These are phyloP conservation scores for Olivierus martensii DNA, from an alignment of 1,140 invertebrate species.

Conservation along the genomic window DNA sequence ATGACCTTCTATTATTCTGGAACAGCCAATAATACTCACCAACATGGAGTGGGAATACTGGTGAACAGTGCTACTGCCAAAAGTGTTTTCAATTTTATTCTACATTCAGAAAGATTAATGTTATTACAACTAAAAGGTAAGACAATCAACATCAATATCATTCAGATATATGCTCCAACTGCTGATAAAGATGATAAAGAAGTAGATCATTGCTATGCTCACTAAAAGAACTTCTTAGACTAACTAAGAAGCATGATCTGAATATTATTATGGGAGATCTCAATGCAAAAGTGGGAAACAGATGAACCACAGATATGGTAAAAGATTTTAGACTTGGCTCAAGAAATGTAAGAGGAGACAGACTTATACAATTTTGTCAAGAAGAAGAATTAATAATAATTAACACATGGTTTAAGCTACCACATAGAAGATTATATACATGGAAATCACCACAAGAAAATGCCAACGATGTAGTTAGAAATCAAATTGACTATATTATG, in stretches of 20 bases:
- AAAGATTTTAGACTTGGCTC: background rate
- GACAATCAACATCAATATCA: background rate
- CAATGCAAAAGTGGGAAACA: background rate
- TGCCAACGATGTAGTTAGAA: background rate
- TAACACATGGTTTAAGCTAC: background rate
- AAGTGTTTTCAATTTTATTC: too few species aligned
- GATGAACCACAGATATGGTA: background rate
- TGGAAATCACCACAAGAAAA: background rate
- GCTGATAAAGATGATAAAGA: background rate
- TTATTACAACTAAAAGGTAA: background rate
- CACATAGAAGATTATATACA: background rate
- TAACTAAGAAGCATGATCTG: background rate
- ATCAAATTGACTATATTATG: background rate
- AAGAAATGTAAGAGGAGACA: background rate
- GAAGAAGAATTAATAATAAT: background rate
- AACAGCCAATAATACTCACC: background rate
- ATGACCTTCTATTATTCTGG: background rate
- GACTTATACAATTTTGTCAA: background rate
- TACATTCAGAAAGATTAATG: too few species aligned
- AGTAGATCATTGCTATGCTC: background rate
- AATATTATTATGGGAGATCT: constrained; percentile 2
- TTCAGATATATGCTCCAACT: background rate
- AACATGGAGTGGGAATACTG: too few species aligned
- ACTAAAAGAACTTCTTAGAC: background rate
- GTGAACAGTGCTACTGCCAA: too few species aligned